Evolutionary conservation across 2,888 invertebrate species (phyloP).

Genomic region (Eudasyphora cyanicolor): DNA sequence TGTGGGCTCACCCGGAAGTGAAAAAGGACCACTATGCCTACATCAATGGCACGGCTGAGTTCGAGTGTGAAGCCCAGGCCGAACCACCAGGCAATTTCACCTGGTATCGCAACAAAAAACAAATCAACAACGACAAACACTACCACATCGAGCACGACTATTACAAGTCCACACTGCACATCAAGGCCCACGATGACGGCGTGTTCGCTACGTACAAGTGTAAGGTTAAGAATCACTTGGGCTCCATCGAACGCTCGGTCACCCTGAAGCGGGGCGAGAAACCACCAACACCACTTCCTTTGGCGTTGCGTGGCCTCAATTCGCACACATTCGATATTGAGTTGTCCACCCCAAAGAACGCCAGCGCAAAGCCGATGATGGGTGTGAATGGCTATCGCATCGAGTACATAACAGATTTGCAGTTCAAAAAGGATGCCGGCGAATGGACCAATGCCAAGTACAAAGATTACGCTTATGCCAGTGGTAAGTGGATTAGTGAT

Average conservation of each 20-base stretch:
- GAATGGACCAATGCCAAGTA: constrained; percentile 79
- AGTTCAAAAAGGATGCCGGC: constrained; percentile 77
- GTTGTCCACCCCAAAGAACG: constrained; percentile 73
- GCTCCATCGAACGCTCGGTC: constrained; percentile 81
- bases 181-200: constrained; percentile 73
- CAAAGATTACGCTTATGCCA: constrained; percentile 77
- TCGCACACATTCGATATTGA: constrained; percentile 80
- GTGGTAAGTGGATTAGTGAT: constrained; percentile 73
- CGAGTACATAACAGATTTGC: constrained; percentile 77
- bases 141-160: constrained; percentile 75
- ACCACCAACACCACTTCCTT: constrained; percentile 80
- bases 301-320: constrained; percentile 78
- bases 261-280: constrained; percentile 81
- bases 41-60: constrained; percentile 81
- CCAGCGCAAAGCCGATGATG: constrained; percentile 70
- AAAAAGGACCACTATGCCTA: constrained; percentile 75
- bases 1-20: constrained; percentile 74
- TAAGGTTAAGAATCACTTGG: constrained; percentile 81
- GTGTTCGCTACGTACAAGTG: constrained; percentile 82
- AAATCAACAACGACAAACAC: constrained; percentile 74
- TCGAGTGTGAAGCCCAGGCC: constrained; percentile 83
- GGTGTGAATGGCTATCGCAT: constrained; percentile 79
- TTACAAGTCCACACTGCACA: constrained; percentile 76
- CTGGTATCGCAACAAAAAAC: constrained; percentile 80
- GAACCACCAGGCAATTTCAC: constrained; percentile 82